Evolutionary conservation across 2,888 invertebrate species (phyloP), one percentile per base, ranked within the genome.

Genomic region (Xestia sexstrigata): DNA sequence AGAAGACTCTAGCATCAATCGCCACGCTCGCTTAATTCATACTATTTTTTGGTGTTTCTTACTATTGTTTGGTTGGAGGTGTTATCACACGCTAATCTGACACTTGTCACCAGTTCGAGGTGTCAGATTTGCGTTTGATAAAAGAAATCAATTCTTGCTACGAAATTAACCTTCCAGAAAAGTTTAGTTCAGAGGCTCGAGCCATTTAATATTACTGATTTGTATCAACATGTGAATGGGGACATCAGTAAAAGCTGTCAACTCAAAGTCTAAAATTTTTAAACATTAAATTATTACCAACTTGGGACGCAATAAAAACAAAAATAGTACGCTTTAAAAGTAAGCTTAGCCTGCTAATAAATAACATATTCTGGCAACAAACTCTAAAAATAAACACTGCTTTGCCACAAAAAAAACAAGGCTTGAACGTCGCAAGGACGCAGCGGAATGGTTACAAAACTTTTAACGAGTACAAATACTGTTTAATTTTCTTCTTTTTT

Each of bases 351-450:
- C 11, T 45, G 26, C 63, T 73, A 73, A 68, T 70, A 76, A 85
- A 76, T 85, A 63, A 81, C 76, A 63, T 76, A 73, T 85, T 85
- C 85, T 73, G 81, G 49, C 73, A 70, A 68, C 69, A 73, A 68
- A 76, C 70, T 35, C 74, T 45, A 70, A 86, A 81, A 76, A 81
- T 70, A 85, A 76, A 76, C 63, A 81, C 15, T 15, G 62, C 6
- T 15, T 66, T 39, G 65, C 65, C 30, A 75, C 73, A 81, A 60
- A 84, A 73, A n/a, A 84, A 70, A 47, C 39, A 13, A 2, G 6
- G 7, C 62, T 55, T 69, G 15, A 84, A 80, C 52, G 73, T 70
- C 62, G 42, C 85, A 68, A 81, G 82, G 70, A 60, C 67, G 13
- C 7, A 55, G 23, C 52, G 70, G 35, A 76, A 63, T 76, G 70